Conservation (phyloP, 1,140 invertebrate species). For the Halyomorpha halys region DNA sequence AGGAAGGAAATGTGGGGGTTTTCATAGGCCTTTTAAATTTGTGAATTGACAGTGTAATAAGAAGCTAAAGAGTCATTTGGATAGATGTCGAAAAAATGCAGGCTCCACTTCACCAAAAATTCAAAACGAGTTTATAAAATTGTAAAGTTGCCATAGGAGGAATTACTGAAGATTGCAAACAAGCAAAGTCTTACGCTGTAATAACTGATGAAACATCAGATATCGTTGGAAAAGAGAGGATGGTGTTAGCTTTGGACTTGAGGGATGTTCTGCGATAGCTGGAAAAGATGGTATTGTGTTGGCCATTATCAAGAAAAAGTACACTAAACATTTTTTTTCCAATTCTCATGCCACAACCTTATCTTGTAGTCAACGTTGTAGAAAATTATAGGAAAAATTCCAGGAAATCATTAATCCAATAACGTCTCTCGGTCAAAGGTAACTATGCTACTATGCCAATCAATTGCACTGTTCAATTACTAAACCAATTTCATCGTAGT, state of each 20-base stretch:
- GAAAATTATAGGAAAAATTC: no score
- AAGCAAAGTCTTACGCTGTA: constrained; percentile 28
- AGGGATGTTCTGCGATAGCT: constrained; percentile 34
- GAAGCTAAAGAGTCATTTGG: constrained; percentile 28
- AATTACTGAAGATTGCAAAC: no score
- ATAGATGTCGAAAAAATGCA: constrained; percentile 28
- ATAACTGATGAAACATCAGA: constrained; percentile 33
- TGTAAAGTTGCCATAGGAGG: no score
- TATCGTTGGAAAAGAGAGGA: constrained; percentile 32
- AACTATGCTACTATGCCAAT: no score
- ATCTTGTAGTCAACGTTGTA: no score
- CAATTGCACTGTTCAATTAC: no score
- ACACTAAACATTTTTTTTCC: constrained; percentile 35
- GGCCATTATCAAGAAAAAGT: constrained; percentile 33
- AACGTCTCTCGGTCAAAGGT: no score
- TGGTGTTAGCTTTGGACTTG: constrained; percentile 31
- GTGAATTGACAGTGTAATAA: constrained; percentile 28
- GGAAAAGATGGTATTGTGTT: constrained; percentile 34
- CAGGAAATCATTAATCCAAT: no score
- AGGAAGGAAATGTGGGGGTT: no score
- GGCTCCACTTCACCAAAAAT: constrained; percentile 30
- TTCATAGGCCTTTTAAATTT: constrained; percentile 31
- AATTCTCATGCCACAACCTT: constrained; percentile 35
- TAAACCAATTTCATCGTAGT: no score
- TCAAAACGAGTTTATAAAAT: constrained; percentile 32